Base-by-base conservation (phyloP, 2,113 vertebrate species). In the Alethe castanea region DNA sequence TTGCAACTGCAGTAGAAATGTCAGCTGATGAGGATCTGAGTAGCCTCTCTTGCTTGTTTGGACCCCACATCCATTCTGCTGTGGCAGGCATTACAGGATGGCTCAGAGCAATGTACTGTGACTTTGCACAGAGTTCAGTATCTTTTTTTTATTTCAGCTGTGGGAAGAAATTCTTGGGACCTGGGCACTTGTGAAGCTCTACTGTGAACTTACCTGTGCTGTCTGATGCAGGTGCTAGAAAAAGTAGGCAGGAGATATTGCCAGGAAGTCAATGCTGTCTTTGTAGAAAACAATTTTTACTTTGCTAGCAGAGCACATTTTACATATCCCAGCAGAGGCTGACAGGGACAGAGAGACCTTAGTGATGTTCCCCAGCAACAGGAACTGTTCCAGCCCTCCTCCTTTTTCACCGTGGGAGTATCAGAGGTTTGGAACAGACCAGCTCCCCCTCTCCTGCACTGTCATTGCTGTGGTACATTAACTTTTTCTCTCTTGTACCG, bases 101-200 rank as follows among this genome's bases (percentile, higher is more conserved):
- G 38, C 60, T 52, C 0, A 6, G 36, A 60, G 48, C 28, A 31
- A 29, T 1, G 1, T 45, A 5, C 48, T 0, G 0, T 38, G 76
- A 56, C 47, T 36, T 29, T 47, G 29, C 26, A 18, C 3, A 1
- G 33, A 23, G 12, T 38, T 76, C 24, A 44, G 2, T 12, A 47
- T 11, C n/a, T 36, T 29, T 45, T 45, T n/a, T 59, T 64, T 6
- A 3, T 19, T 83, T 31, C 28, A 52, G 7, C 44, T 47, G 8
- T 45, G n/a, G 31, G 40, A 86, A 61, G 24, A 52, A 89, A 25
- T 47, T 16, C 20, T 19, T 44, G n/a, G 20, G 11, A 36, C 7
- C 24, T 17, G 31, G 2, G 4, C 28, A 31, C 11, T 48, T 12
- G 36, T 17, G 45, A 35, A n/a, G 20, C 26, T 48, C 11, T 80